Evolutionary conservation across 2,797 vertebrate genomes (phyloP).

Genomic region (Acomys russatus): DNA sequence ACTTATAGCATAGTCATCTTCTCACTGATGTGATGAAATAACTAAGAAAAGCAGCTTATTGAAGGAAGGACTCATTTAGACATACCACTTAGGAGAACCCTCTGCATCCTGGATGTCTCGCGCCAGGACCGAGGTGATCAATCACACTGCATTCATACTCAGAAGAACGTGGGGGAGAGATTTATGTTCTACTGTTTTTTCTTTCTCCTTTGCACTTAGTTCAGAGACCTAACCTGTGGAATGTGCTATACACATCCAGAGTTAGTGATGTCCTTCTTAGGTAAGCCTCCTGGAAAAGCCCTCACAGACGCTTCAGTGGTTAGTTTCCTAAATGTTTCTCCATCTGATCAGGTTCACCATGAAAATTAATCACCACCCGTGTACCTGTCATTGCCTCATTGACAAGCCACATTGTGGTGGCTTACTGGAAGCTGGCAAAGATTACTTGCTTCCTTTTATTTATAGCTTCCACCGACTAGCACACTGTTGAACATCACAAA

Average conservation of each 20-base stretch:
- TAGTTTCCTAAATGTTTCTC: not conserved
- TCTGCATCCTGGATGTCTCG: not conserved
- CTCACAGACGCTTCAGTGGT: not conserved
- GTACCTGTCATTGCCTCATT: not conserved
- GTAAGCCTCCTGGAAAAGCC: not conserved
- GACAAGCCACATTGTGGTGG: not conserved
- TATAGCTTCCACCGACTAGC: not conserved
- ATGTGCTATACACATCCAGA: not conserved
- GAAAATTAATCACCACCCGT: not conserved
- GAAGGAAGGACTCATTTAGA: not conserved
- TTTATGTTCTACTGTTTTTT: not conserved
- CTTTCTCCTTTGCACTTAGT: not conserved
- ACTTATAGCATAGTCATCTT: not conserved
- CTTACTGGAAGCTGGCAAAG: not conserved
- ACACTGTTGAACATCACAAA: not conserved
- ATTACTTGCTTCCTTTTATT: not conserved
- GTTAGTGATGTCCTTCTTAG: not conserved
- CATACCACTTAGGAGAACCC: not conserved
- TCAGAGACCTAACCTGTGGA: not conserved
- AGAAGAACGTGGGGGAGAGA: not conserved
- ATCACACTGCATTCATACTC: not conserved
- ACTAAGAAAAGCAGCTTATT: not conserved
- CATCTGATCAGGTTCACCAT: not conserved
- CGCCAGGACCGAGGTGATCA: not conserved
- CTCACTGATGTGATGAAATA: not conserved